phyloP scores from a whole-genome alignment of 2,797 vertebrate species.

The Xenops minutus region DNA sequence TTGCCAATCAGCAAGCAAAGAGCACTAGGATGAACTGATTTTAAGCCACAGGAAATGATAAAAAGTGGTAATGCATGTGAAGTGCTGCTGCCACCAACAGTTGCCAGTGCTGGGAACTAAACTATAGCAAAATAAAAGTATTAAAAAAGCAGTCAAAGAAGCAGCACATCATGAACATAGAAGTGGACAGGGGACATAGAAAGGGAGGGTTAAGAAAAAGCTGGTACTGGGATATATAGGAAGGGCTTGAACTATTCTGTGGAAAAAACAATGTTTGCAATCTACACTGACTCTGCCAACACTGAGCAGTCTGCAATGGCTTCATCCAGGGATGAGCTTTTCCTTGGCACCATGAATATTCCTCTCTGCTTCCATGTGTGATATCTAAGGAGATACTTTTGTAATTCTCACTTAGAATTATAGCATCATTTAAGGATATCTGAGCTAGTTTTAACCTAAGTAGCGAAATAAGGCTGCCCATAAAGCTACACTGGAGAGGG shows the following conservation, averaged over 20 bases:
- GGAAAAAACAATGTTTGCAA: not conserved
- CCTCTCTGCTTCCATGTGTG: not conserved
- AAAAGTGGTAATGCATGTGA: not conserved
- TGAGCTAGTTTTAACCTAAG: not conserved
- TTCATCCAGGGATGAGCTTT: not conserved
- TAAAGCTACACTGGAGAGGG: not conserved
- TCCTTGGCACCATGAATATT: not conserved
- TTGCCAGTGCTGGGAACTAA: not conserved
- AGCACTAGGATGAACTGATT: not conserved
- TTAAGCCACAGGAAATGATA: not conserved
- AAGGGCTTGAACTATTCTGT: not conserved
- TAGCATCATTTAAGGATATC: not conserved
- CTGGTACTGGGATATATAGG: not conserved
- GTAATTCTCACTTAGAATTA: not conserved
- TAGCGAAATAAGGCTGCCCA: not conserved
- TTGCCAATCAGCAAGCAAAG: not conserved
- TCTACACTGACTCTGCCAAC: not conserved
- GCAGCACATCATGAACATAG: not conserved
- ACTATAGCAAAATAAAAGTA: not conserved
- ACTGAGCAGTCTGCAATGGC: not conserved
- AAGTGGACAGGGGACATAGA: not conserved
- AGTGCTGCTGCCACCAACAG: not conserved
- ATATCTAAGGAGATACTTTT: not conserved
- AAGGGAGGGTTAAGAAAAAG: not conserved
- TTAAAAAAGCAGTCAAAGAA: not conserved